phyloP scores from a whole-genome alignment of 2,113 vertebrate genomes.

The Cyprinus carpio region DNA sequence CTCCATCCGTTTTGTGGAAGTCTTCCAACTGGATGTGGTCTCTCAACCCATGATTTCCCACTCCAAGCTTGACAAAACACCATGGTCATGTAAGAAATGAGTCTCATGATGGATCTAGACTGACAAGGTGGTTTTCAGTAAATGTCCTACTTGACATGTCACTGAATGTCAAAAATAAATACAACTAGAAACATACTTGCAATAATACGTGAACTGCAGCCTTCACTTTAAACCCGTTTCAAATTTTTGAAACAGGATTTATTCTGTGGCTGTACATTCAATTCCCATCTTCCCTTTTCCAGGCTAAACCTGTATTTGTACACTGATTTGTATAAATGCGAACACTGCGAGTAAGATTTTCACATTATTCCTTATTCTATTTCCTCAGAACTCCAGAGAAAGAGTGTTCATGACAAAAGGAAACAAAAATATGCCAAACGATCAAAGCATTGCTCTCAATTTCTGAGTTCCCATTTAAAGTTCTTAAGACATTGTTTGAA shows the following conservation, averaged over 20 bases:
- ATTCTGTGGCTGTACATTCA: slow-evolving; percentile 10
- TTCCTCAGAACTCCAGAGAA: neutral
- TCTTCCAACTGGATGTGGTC: neutral
- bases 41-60: neutral
- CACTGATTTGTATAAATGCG: neutral
- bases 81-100: neutral
- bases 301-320: slow-evolving; percentile 4
- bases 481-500: slow-evolving; percentile 12
- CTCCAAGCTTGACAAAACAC: neutral
- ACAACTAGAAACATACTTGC: neutral
- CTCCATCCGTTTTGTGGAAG: neutral
- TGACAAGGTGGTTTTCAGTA: neutral
- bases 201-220: neutral
- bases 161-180: neutral
- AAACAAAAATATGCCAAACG: neutral
- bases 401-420: neutral
- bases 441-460: neutral
- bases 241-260: neutral
- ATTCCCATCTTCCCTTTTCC: neutral
- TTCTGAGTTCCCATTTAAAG: neutral
- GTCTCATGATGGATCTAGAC: neutral
- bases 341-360: neutral
- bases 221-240: neutral
- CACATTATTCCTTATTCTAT: neutral
- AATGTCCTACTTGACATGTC: neutral